Evolutionary conservation across 2,797 vertebrate genomes (phyloP).

Genomic region (Yasuhikotakia modesta): DNA sequence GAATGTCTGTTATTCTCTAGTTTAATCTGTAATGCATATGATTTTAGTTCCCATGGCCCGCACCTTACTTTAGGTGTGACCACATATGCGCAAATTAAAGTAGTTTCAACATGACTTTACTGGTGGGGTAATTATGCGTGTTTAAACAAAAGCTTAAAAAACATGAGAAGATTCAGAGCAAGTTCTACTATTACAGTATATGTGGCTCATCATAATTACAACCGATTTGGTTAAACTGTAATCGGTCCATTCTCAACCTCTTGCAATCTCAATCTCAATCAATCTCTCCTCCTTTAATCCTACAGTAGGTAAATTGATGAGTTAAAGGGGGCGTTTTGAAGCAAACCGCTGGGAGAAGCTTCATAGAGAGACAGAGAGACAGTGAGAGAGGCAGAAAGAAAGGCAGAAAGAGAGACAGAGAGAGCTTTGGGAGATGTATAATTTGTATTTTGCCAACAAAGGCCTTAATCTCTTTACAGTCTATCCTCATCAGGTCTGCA

Average conservation of each 20-base stretch:
- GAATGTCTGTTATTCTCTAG: too few species aligned
- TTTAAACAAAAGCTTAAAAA: background rate
- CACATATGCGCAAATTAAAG: background rate
- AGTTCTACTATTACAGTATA: background rate
- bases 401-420: constrained; percentile 67
- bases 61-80: background rate
- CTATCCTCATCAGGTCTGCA: constrained; percentile 71
- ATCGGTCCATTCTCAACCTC: background rate
- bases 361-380: constrained; percentile 1
- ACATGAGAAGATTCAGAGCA: constrained; percentile 2
- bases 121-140: constrained; percentile 1
- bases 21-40: background rate
- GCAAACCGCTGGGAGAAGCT: constrained; percentile 32
- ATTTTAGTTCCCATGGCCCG: background rate
- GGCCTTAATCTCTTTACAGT: constrained; percentile 85
- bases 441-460: constrained; percentile 97
- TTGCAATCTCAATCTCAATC: constrained; percentile 10
- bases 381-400: constrained; percentile 10
- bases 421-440: constrained; percentile 82
- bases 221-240: background rate
- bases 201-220: constrained; percentile 8
- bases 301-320: constrained; percentile 22
- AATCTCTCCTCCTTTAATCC: background rate
- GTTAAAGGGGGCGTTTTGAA: constrained; percentile 10
- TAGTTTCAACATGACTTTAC: background rate